Conservation (phyloP, 30 jellyfish, hydroid and myxozoan species). For the Haliclystus octoradiatus region DNA sequence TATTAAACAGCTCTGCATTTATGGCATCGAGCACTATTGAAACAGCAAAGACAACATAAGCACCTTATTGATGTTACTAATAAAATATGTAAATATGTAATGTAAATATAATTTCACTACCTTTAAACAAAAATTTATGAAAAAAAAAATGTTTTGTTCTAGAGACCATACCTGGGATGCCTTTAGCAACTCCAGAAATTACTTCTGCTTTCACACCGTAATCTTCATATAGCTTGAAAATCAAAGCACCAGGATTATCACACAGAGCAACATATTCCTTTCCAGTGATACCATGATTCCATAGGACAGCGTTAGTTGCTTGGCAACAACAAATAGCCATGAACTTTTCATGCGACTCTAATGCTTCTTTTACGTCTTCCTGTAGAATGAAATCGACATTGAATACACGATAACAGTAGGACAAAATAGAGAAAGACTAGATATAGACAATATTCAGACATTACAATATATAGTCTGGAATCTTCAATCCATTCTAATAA, state of each 20-base stretch:
- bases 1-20: too few species aligned
- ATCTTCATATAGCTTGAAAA: conserved; percentile 62
- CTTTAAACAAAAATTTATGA: too few species aligned
- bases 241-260: conserved; percentile 45
- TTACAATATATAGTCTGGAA: too few species aligned
- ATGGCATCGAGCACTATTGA: too few species aligned
- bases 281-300: conserved; percentile 51
- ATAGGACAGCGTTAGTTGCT: conserved; percentile 52
- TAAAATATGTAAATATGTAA: too few species aligned
- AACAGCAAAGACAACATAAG: too few species aligned
- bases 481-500: too few species aligned
- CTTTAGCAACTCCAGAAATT: conserved; percentile 63
- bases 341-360: conserved; percentile 33
- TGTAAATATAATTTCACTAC: too few species aligned
- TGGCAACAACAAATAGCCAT: conserved; percentile 35
- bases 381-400: conserved; percentile 10
- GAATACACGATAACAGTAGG: conserved; percentile 1
- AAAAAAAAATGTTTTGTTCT: too few species aligned
- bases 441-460: not conserved
- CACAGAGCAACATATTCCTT: conserved; percentile 43
- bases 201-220: conserved; percentile 67
- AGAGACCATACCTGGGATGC: conserved; percentile 85
- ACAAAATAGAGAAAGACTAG: not conserved
- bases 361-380: conserved; percentile 30
- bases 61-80: too few species aligned